Base-by-base conservation (phyloP, 2,888 invertebrate genomes). In the Diarsia dahlii region DNA sequence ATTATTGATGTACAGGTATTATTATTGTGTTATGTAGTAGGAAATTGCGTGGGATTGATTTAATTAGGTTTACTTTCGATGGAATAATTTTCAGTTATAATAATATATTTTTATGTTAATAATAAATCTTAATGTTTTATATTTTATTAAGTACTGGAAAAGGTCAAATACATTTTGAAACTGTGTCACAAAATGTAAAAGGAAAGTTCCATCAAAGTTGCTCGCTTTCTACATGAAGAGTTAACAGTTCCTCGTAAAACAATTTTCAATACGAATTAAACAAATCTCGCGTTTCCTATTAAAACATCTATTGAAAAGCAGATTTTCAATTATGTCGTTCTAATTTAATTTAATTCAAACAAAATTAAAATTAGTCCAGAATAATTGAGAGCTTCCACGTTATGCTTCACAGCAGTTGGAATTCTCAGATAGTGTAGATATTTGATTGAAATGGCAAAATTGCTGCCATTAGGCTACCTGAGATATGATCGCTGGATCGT, bases 361-460 rank as follows among this genome's bases (percentile, higher is more conserved):
- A 13, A 69, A 28, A 50, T 81, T 78, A 12, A 39, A 71, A 50
- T 84, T 15, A 56, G 65, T n/a, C 12, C n/a, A 62, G 15, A 66
- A 62, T 71, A 56, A 73, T 68, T 52, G n/a, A 46, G n/a, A 78
- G 81, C 45, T 88, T 65, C 83, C 70, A 63, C n/a, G 66, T 85
- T 74, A 66, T 78, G 28, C 60, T 62, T 66, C 15, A 82, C n/a
- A 76, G 28, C 62, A 75, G 73, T 62, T 28, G 50, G 23, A 68
- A 52, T 78, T 78, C 85, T 84, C 71, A 90, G 90, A 92, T 91
- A 90, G 90, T 90, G 86, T 88, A 88, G 54, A 90, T 90, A 86
- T 89, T 91, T 93, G 92, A 94, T 94, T 93, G 93, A 92, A 93
- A 91, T 90, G 89, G 92, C 89, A 85, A 91, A 93, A 93, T 94